Evolutionary conservation across 2,797 vertebrate species (phyloP).

Genomic region (Leucoraja ocellata): DNA sequence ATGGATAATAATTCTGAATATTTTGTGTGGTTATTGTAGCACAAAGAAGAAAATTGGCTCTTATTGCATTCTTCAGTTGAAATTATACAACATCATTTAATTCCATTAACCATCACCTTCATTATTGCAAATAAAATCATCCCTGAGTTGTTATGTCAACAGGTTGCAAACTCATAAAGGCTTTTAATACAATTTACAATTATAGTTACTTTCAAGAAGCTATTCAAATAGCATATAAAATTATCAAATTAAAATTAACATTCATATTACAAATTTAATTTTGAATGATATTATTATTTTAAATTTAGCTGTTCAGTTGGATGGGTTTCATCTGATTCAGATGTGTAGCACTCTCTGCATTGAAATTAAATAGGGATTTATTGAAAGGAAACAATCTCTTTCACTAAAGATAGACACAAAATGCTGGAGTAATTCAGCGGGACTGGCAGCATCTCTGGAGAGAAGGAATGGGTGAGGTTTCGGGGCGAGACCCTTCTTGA

Average conservation of each 20-base stretch:
- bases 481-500: too few relatives aligned
- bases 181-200: not conserved
- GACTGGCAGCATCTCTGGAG: too few relatives aligned
- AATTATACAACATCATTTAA: not conserved
- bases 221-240: not conserved
- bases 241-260: constrained; percentile 3
- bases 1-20: not conserved
- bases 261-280: not conserved
- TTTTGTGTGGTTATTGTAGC: not conserved
- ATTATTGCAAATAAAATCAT: not conserved
- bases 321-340: not conserved
- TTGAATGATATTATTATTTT: not conserved
- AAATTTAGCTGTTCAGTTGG: not conserved
- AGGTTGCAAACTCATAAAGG: not conserved
- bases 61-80: not conserved
- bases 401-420: too few relatives aligned
- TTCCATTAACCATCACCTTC: not conserved
- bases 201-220: not conserved
- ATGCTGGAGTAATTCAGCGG: too few relatives aligned
- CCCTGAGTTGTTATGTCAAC: not conserved
- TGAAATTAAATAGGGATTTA: not conserved
- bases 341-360: not conserved
- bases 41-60: not conserved
- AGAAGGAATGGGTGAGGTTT: too few relatives aligned
- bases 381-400: too few relatives aligned